Conservation (phyloP, 2,113 vertebrate species). For the Daboia siamensis region DNA sequence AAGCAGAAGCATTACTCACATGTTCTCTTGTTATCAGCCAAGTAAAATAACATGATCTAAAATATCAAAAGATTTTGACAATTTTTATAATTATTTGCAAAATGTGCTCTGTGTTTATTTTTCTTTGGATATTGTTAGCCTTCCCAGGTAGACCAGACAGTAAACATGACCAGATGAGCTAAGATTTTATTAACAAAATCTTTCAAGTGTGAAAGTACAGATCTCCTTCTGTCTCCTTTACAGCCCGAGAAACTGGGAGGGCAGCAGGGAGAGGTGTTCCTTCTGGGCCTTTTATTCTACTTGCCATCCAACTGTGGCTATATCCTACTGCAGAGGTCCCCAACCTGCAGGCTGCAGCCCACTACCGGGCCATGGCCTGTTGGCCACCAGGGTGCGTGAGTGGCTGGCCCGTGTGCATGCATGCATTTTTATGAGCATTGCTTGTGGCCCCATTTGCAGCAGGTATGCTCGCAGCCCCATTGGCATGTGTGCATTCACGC, state of each 20-base stretch:
- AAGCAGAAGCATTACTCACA: slow-evolving; percentile 16
- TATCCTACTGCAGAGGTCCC: no score
- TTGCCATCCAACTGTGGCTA: no score
- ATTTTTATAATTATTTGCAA: slow-evolving; percentile 28
- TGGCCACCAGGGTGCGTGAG: no score
- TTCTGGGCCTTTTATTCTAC: no score
- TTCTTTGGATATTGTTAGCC: slow-evolving; percentile 4
- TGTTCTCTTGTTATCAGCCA: slow-evolving; percentile 28
- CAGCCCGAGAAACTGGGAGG: not conserved
- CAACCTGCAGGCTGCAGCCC: no score
- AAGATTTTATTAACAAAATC: not conserved
- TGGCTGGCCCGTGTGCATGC: no score
- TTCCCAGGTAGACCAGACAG: not conserved
- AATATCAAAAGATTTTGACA: slow-evolving; percentile 12
- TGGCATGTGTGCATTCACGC: no score
- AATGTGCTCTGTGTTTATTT: slow-evolving; percentile 1
- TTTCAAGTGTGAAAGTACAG: not conserved
- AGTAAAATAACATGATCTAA: slow-evolving; percentile 48
- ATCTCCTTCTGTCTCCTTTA: not conserved
- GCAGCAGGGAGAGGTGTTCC: no score
- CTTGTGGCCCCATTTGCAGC: no score
- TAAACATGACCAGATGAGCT: not conserved
- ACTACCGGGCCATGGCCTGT: no score
- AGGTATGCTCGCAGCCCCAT: no score
- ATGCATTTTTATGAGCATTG: no score